Evolutionary conservation across 1,140 invertebrate species (phyloP).

Genomic region (Pectinophora gossypiella): DNA sequence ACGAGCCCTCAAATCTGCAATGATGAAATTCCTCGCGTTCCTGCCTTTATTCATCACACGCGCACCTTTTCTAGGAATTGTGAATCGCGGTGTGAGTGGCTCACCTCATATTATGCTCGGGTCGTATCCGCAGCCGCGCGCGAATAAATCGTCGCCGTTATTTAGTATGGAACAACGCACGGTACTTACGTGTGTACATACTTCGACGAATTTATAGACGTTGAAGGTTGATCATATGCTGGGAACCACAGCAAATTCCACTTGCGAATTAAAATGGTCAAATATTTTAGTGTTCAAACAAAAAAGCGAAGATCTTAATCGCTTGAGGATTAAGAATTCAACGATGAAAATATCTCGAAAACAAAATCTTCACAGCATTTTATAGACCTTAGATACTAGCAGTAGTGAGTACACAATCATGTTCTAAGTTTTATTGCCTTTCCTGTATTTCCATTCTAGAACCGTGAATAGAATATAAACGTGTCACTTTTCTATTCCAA

Average conservation of each 20-base stretch:
- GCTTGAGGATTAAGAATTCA: no score
- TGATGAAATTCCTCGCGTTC: conserved; percentile 62
- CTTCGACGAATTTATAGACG: conserved; percentile 52
- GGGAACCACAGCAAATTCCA: no score
- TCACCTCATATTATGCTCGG: conserved; percentile 52
- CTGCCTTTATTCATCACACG: conserved; percentile 69
- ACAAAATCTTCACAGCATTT: no score
- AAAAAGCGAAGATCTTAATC: no score
- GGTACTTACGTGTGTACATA: conserved; percentile 47
- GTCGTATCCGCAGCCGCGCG: conserved; percentile 47
- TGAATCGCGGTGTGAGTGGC: conserved; percentile 40
- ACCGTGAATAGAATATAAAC: conserved; percentile 39
- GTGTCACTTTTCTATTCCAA: conserved; percentile 12
- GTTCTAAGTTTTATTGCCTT: no score
- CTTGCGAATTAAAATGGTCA: no score
- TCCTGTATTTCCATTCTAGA: conserved; percentile 28
- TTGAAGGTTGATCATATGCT: conserved; percentile 54
- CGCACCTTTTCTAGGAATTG: conserved; percentile 62
- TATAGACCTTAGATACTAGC: no score
- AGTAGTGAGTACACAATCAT: no score
- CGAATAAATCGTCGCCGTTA: conserved; percentile 63
- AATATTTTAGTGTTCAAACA: no score
- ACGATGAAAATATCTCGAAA: no score
- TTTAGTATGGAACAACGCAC: conserved; percentile 56
- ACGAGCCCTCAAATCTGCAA: conserved; percentile 62